Conservation (phyloP, 2,797 vertebrate genomes). For the Chrosomus eos region DNA sequence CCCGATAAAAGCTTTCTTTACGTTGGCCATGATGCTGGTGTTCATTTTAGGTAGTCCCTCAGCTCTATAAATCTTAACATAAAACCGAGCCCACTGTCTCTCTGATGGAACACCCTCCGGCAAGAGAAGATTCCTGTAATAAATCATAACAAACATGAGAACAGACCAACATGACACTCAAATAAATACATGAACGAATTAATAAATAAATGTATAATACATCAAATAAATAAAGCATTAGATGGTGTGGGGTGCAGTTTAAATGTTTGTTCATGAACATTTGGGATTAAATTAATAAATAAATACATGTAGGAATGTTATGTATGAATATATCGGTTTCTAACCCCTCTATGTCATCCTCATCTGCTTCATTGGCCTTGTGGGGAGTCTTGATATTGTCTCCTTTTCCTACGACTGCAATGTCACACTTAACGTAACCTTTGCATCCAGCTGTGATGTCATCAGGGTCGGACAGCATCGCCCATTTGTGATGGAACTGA, state of each 20-base stretch:
- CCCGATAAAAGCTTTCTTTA: conserved; percentile 96
- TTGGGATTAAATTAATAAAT: background rate
- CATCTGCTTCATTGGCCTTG: conserved; percentile 90
- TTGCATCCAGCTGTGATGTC: conserved; percentile 92
- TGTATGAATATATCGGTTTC: conserved; percentile 5
- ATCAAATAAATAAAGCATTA: background rate
- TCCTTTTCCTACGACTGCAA: conserved; percentile 92
- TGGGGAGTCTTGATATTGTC: conserved; percentile 95
- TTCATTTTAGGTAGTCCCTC: conserved; percentile 98
- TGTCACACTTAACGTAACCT: conserved; percentile 93
- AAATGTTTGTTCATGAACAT: background rate
- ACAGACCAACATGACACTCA: background rate
- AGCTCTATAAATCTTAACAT: conserved; percentile 91
- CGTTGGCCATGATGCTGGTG: conserved; percentile 97
- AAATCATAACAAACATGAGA: conserved; percentile 4
- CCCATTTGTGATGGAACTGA: conserved; percentile 98
- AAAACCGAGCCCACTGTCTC: conserved; percentile 96
- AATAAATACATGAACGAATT: background rate
- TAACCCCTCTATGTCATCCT: conserved; percentile 95
- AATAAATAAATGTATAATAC: background rate
- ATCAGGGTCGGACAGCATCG: conserved; percentile 89
- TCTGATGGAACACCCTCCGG: conserved; percentile 92
- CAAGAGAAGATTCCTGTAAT: conserved; percentile 88
- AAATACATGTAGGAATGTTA: background rate
- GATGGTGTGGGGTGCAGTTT: background rate